phyloP scores from a whole-genome alignment of 2,113 vertebrate species.

The Cisticola juncidis region DNA sequence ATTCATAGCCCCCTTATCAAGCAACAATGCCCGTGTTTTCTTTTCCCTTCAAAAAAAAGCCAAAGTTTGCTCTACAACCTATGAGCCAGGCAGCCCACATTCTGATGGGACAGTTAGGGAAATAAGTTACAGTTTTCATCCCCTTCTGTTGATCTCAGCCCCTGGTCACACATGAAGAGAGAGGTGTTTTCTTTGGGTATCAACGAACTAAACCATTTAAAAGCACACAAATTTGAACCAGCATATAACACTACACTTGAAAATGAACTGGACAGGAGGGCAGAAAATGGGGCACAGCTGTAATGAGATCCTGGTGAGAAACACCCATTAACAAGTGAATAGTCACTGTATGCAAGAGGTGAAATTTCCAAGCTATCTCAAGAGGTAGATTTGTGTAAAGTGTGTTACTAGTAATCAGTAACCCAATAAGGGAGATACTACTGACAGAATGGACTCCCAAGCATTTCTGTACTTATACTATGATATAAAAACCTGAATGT shows the following conservation, averaged over 20 bases:
- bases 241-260: neutral
- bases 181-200: neutral
- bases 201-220: conserved; percentile 3
- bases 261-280: conserved; percentile 34
- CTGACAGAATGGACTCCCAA: neutral
- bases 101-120: neutral
- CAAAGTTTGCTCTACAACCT: neutral
- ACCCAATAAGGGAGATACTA: conserved; percentile 28
- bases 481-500: conserved; percentile 41
- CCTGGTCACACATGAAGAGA: conserved; percentile 12
- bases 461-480: conserved; percentile 35
- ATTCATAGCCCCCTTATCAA: neutral
- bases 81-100: neutral
- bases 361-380: conserved; percentile 38
- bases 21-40: neutral
- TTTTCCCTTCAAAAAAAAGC: neutral
- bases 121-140: neutral
- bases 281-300: conserved; percentile 23
- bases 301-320: conserved; percentile 66
- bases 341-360: conserved; percentile 32
- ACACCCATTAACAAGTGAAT: conserved; percentile 43
- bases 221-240: conserved; percentile 13
- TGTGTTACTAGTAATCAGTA: conserved; percentile 16
- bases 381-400: neutral
- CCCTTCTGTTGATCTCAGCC: neutral